phyloP scores from a whole-genome alignment of 2,888 invertebrate species.

The Ecdyonurus torrentis region DNA sequence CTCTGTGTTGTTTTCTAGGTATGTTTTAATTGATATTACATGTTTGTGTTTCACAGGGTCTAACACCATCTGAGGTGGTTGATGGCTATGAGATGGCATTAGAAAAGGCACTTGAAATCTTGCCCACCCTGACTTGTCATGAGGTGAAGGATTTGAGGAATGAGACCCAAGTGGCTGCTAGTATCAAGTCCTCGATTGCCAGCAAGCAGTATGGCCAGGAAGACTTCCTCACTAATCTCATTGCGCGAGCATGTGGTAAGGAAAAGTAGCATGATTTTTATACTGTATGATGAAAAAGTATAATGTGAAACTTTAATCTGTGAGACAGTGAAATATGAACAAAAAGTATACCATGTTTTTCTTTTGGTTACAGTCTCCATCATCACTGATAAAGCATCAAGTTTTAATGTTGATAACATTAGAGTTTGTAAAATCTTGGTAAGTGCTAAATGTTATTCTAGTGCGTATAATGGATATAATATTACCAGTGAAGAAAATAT shows the following conservation, averaged over 20 bases:
- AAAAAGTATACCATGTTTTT: too few relatives aligned
- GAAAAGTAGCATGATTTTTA: slow-evolving; percentile 3
- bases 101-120: slow-evolving; percentile 73
- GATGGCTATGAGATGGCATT: slow-evolving; percentile 88
- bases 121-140: slow-evolving; percentile 63
- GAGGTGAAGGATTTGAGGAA: slow-evolving; percentile 54
- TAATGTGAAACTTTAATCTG: too few relatives aligned
- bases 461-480: too few relatives aligned
- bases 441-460: too few relatives aligned
- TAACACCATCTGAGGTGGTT: slow-evolving; percentile 92
- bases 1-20: background rate
- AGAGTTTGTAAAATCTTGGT: slow-evolving; percentile 68
- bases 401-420: slow-evolving; percentile 94
- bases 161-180: slow-evolving; percentile 50
- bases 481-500: too few relatives aligned
- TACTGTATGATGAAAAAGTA: too few relatives aligned
- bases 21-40: background rate
- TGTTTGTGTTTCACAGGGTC: slow-evolving; percentile 38
- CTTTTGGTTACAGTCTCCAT: slow-evolving; percentile 41
- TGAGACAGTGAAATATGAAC: too few relatives aligned
- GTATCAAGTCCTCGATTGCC: slow-evolving; percentile 72
- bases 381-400: slow-evolving; percentile 59
- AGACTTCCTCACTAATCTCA: slow-evolving; percentile 71
- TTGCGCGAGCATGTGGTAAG: slow-evolving; percentile 64
- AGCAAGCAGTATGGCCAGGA: slow-evolving; percentile 97